These are phyloP conservation scores for Eilema caniola DNA, from an alignment of 2,888 invertebrate species.

Conservation along the genomic window DNA sequence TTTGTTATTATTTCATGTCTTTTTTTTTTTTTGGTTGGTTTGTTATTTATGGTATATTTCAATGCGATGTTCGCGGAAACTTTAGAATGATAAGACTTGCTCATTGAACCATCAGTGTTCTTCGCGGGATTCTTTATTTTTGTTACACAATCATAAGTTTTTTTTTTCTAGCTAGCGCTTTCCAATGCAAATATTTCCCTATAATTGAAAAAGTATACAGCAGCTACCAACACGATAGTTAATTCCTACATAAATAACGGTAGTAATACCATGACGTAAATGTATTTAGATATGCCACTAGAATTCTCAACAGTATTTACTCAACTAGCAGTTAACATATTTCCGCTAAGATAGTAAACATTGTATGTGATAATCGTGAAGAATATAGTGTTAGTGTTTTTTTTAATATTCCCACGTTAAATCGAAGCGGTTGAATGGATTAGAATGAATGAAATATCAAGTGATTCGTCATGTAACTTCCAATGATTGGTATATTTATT, in stretches of 20 bases:
- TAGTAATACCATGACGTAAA: constrained; percentile 34
- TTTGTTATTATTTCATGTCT: too few species aligned
- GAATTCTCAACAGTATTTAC: constrained; percentile 39
- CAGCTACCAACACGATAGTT: neutral
- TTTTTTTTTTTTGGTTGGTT: too few species aligned
- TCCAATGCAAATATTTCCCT: neutral
- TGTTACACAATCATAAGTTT: too few species aligned
- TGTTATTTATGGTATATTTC: too few species aligned
- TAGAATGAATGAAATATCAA: constrained; percentile 46
- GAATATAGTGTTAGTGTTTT: constrained; percentile 23
- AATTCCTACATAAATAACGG: constrained; percentile 44
- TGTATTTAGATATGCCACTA: constrained; percentile 22
- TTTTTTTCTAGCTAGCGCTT: too few species aligned
- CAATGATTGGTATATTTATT: neutral
- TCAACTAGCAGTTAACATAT: constrained; percentile 37
- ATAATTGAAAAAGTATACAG: neutral
- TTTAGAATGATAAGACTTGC: too few species aligned
- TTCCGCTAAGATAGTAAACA: constrained; percentile 39
- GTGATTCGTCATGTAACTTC: constrained; percentile 45
- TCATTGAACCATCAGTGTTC: too few species aligned
- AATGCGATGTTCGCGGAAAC: too few species aligned
- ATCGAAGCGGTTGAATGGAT: constrained; percentile 41
- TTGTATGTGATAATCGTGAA: constrained; percentile 29
- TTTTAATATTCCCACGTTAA: constrained; percentile 43
- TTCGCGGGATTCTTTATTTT: too few species aligned